Conservation (phyloP, 1,140 invertebrate species). For the Scaptomyza graminum region DNA sequence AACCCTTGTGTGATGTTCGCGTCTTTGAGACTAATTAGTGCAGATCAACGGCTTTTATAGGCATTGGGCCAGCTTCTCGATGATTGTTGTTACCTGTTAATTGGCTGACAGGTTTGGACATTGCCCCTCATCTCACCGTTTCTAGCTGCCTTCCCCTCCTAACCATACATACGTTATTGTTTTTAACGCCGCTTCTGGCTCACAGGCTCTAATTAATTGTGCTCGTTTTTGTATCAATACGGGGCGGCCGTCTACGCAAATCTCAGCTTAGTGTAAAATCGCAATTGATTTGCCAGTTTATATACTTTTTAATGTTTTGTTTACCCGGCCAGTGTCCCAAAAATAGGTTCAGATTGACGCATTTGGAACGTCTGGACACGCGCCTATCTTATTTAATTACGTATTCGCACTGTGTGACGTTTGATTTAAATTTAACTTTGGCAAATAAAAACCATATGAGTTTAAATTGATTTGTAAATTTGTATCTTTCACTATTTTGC, state of each 20-base stretch:
- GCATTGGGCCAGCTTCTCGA: conserved; percentile 40
- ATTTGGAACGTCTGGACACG: conserved; percentile 55
- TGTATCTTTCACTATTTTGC: neutral
- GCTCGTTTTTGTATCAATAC: conserved; percentile 63
- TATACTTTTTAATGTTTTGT: conserved; percentile 11
- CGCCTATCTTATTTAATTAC: conserved; percentile 49
- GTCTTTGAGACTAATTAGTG: conserved; percentile 76
- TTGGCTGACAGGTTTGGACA: conserved; percentile 72
- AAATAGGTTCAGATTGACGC: conserved; percentile 66
- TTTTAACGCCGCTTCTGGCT: conserved; percentile 44
- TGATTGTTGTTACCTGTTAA: conserved; percentile 75
- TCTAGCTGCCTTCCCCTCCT: conserved; percentile 34
- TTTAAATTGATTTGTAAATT: neutral
- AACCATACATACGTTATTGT: conserved; percentile 45
- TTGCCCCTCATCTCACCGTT: conserved; percentile 30
- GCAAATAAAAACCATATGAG: neutral
- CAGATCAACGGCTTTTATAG: conserved; percentile 70
- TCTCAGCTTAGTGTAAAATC: conserved; percentile 56
- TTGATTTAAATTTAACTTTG: neutral
- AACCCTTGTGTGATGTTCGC: conserved; percentile 53
- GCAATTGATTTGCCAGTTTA: neutral
- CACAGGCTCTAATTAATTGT: conserved; percentile 82
- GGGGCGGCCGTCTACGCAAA: conserved; percentile 60
- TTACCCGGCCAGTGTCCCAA: conserved; percentile 38
- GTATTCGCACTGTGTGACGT: conserved; percentile 52